Conservation (phyloP, 2,797 vertebrate genomes). For the Echeneis naucrates region DNA sequence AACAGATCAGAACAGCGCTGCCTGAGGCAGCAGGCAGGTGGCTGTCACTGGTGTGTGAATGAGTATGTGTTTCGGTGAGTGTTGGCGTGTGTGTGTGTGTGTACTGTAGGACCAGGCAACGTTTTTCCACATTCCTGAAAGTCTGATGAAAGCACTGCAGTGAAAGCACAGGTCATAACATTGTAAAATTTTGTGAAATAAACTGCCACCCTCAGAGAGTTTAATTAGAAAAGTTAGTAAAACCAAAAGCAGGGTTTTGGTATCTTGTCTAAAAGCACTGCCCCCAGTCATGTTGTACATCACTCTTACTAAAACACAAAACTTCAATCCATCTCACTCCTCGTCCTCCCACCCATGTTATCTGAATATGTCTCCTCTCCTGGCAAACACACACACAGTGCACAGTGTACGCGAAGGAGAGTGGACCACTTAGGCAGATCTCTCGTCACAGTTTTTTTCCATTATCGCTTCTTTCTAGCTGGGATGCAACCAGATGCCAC, state of each 20-base stretch:
- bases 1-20: slow-evolving; percentile 87
- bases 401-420: slow-evolving; percentile 48
- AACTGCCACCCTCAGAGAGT: neutral
- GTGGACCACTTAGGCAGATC: slow-evolving; percentile 78
- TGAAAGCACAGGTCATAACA: neutral
- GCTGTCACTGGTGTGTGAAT: slow-evolving; percentile 83
- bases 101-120: slow-evolving; percentile 35
- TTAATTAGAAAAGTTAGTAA: neutral
- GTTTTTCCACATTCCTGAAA: too few species aligned
- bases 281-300: too few species aligned
- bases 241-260: too few species aligned
- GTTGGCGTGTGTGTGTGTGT: slow-evolving; percentile 5
- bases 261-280: too few species aligned
- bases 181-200: neutral
- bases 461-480: slow-evolving; percentile 87
- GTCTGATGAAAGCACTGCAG: neutral
- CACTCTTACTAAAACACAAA: neutral
- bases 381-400: slow-evolving; percentile 18
- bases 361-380: neutral
- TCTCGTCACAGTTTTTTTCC: slow-evolving; percentile 84
- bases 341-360: neutral
- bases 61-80: slow-evolving; percentile 44
- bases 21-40: slow-evolving; percentile 89
- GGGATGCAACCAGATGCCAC: slow-evolving; percentile 80
- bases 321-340: neutral